Evolutionary conservation across 2,797 vertebrate species (phyloP).

Genomic region (Pseudochirops corinnae): DNA sequence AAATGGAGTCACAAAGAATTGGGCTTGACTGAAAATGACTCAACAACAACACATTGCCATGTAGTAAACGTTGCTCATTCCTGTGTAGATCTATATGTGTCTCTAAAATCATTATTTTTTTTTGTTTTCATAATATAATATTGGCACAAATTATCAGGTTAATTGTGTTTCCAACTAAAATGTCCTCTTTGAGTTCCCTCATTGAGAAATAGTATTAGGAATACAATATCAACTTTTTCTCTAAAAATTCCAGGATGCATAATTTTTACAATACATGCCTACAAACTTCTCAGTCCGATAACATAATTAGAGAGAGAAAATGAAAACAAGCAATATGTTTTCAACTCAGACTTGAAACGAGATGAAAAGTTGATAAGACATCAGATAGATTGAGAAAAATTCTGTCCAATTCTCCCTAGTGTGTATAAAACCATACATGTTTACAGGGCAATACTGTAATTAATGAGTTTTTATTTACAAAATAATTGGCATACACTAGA

Average conservation of each 20-base stretch:
- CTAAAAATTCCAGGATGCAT: slow-evolving; percentile 8
- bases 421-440: background rate
- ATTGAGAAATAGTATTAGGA: slow-evolving; percentile 20
- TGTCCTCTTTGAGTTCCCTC: background rate
- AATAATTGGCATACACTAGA: background rate
- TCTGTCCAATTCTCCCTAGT: slow-evolving; percentile 32
- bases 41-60: background rate
- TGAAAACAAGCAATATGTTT: background rate
- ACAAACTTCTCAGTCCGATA: slow-evolving; percentile 14
- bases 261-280: background rate
- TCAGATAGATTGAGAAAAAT: background rate
- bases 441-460: background rate
- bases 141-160: slow-evolving; percentile 33
- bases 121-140: slow-evolving; percentile 19
- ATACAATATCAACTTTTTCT: slow-evolving; percentile 5
- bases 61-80: background rate
- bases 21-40: background rate
- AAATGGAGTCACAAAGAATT: background rate
- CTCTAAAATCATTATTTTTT: slow-evolving; percentile 32
- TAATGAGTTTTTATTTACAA: background rate
- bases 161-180: slow-evolving; percentile 23
- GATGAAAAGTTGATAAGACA: slow-evolving; percentile 12
- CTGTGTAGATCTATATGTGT: background rate
- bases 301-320: slow-evolving; percentile 3
- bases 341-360: slow-evolving; percentile 24